These are phyloP conservation scores for Uloborus diversus DNA, from an alignment of 1,140 invertebrate species.

Conservation along the genomic window DNA sequence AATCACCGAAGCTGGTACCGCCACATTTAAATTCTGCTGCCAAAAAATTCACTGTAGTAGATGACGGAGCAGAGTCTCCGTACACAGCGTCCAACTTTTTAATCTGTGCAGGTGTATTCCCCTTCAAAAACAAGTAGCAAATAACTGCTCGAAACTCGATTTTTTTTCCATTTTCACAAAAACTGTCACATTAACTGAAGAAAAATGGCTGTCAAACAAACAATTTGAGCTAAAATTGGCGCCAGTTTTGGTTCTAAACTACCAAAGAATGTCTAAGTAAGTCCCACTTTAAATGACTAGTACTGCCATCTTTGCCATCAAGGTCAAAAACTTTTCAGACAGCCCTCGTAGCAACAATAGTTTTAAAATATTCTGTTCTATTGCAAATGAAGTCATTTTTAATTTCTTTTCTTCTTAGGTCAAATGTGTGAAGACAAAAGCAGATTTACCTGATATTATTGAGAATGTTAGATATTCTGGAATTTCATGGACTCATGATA, in stretches of 20 bases:
- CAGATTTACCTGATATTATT: conserved; percentile 88
- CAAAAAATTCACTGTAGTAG: not conserved
- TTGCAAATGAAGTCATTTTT: too few species aligned
- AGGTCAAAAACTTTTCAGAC: not conserved
- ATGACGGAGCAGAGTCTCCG: not conserved
- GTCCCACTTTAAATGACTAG: not conserved
- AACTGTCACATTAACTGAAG: not conserved
- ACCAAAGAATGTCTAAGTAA: not conserved
- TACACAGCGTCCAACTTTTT: not conserved
- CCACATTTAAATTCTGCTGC: not conserved
- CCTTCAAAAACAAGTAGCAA: not conserved
- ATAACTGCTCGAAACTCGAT: not conserved
- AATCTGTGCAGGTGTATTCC: not conserved
- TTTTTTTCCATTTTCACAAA: not conserved
- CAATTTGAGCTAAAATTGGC: not conserved
- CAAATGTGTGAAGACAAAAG: conserved; percentile 70
- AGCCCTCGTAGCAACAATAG: not conserved
- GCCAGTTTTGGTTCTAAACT: not conserved
- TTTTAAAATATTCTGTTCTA: too few species aligned
- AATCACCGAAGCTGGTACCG: not conserved
- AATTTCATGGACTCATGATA: conserved; percentile 94
- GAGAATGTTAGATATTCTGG: conserved; percentile 91
- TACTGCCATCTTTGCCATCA: too few species aligned
- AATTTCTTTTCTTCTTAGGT: conserved; percentile 61
- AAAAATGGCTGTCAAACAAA: not conserved